Percentiles rank a stretch among this genome's conserved stretches.
Evolutionary conservation across 2,113 vertebrate genomes (phyloP).

Genomic region (Ia io): DNA sequence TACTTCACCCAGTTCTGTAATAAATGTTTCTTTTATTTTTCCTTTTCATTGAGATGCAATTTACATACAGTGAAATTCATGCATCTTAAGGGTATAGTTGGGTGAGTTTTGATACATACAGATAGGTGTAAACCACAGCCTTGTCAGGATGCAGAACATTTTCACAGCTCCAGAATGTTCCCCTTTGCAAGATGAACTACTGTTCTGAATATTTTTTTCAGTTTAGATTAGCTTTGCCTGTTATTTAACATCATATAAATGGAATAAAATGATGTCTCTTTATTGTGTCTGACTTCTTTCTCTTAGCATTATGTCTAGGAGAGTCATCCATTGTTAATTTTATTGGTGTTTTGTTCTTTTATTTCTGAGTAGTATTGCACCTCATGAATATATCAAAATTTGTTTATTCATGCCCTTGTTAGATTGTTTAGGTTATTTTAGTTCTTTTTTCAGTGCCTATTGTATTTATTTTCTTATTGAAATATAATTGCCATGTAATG

Average conservation of each 20-base stretch:
- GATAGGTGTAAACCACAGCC: background rate
- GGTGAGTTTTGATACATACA: background rate
- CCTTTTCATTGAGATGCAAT: background rate
- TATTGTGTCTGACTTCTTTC: background rate
- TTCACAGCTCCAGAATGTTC: too few relatives aligned
- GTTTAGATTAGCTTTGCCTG: background rate
- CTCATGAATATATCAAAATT: background rate
- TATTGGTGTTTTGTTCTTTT: background rate
- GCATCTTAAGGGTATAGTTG: background rate
- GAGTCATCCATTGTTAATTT: background rate
- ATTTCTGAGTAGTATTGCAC: background rate
- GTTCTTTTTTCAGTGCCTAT: background rate
- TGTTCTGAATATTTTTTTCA: background rate
- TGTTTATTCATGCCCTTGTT: background rate
- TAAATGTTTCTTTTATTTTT: background rate
- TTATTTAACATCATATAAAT: background rate
- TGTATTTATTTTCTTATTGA: background rate
- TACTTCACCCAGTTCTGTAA: background rate
- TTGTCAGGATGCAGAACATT: background rate
- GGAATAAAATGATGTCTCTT: fast-evolving
- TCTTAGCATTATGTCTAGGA: background rate
- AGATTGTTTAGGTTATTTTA: background rate
- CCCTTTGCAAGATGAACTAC: background rate
- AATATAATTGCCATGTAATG: background rate
- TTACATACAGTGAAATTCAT: background rate